Base-by-base conservation (phyloP, 64 coral and sea anemone genomes). In the Montipora cactus region DNA sequence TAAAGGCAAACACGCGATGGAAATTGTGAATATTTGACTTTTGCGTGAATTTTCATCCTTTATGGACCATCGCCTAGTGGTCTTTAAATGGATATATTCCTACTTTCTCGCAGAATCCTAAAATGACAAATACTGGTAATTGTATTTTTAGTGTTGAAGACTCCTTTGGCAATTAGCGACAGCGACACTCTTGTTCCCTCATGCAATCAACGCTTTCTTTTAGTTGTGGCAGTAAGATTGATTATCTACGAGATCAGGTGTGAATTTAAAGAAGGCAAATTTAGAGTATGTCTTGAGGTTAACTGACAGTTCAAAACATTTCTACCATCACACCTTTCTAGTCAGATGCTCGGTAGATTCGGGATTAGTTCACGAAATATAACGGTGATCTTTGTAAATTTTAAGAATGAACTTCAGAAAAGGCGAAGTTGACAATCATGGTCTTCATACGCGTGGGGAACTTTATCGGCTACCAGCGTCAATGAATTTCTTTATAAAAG, bases 91-190 rank as follows among this genome's bases (percentile, higher is more conserved):
- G 37, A 37, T 37, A 37, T 37, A 37, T 37, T 37, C 37, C 37
- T 37, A 37, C 61, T 16, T 16, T 1, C 6, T 22, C 10, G 18
- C 7, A 71, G 3, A 59, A 49, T 21, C 67, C 25, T 13, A 67
- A 71, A 50, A 11, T 3, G 66, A 21, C 47, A 44, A 49, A 50
- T 21, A 4, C 14, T 14, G 82, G 19, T 19, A 71, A 72, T 86
- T 86, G 50, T 12, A 47, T 7, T 84, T 48, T 49, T 61, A 3
- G 5, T 19, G 20, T 7, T 7, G 2, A 23, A 71, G 48, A 86
- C 81, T 37, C 5, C 61, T 84, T 49, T 3, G 47, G 37, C 81
- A 86, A 71, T 86, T 72, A 86, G 47, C 82, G 82, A 68, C 47
- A 15, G 81, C 19, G 46, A 71, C 44, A 71, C 47, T n/a, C 82